A percentile compares a stretch with the other conserved stretches of the same genome.
Conservation (phyloP, 2,888 invertebrate genomes). For the Entomobrya proxima region DNA sequence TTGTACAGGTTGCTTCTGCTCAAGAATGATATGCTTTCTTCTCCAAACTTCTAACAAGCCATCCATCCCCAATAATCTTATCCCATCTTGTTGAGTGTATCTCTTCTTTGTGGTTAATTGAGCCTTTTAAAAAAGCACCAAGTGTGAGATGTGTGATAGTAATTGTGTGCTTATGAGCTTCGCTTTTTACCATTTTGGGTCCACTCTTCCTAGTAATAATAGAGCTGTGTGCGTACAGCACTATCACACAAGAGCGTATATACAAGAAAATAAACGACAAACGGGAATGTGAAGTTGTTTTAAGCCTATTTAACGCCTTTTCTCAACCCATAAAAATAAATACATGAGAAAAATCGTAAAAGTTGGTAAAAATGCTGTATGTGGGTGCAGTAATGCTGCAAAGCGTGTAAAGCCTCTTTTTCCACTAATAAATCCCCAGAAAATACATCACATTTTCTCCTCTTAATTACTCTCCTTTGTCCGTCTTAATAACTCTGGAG, state of each 20-base stretch:
- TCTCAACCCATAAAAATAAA: constrained; percentile 73
- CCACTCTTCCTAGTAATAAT: neutral
- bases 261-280: constrained; percentile 53
- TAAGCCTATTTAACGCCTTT: constrained; percentile 74
- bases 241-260: too few relatives aligned
- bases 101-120: constrained; percentile 72
- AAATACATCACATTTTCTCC: constrained; percentile 60
- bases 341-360: constrained; percentile 11
- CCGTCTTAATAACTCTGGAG: constrained; percentile 35
- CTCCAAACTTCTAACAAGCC: neutral
- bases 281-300: constrained; percentile 54
- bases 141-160: constrained; percentile 61
- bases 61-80: constrained; percentile 4
- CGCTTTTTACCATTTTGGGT: neutral
- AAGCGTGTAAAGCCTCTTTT: neutral
- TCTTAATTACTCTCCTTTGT: constrained; percentile 73
- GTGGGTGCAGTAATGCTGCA: neutral
- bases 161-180: constrained; percentile 24
- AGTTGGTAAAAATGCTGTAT: neutral
- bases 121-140: constrained; percentile 72
- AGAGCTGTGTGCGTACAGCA: neutral
- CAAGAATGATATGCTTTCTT: too few relatives aligned
- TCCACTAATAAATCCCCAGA: neutral
- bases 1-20: constrained; percentile 21
- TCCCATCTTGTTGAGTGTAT: constrained; percentile 34